A percentile compares a stretch with the other conserved stretches of the same genome.
These are phyloP conservation scores for Pogonocherus hispidulus DNA, from an alignment of 2,888 invertebrate species.

Conservation along the genomic window DNA sequence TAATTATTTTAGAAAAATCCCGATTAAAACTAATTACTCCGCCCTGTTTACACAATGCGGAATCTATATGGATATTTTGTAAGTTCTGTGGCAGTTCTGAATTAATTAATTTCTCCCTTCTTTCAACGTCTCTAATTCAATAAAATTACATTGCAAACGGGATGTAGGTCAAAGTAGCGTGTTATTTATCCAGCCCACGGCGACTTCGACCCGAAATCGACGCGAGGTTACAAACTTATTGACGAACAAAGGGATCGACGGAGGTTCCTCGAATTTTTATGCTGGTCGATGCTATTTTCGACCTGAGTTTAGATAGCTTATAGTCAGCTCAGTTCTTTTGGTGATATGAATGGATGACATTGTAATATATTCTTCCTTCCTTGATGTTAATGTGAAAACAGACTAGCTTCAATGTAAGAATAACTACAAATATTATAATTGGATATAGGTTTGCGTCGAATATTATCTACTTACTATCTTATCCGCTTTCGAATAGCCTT, in stretches of 20 bases:
- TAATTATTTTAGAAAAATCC: not conserved
- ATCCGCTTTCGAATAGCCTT: no score
- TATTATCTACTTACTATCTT: no score
- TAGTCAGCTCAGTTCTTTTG: no score
- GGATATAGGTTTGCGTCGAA: no score
- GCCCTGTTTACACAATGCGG: not conserved
- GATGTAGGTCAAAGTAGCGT: conserved; percentile 35
- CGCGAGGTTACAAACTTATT: conserved; percentile 15
- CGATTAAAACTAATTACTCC: conserved; percentile 4
- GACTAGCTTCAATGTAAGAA: no score
- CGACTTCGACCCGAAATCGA: conserved; percentile 6
- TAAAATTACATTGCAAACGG: conserved; percentile 41
- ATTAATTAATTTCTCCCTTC: conserved; percentile 45
- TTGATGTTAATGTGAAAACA: no score
- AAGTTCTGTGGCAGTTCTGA: conserved; percentile 38
- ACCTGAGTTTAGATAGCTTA: no score
- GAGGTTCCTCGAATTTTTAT: not conserved
- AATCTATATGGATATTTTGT: conserved; percentile 42
- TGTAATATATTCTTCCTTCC: no score
- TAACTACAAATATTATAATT: no score
- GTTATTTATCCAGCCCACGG: conserved; percentile 38
- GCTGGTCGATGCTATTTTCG: conserved; percentile 3
- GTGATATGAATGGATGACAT: no score
- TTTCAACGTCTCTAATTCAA: conserved; percentile 42
- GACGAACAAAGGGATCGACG: conserved; percentile 9